Evolutionary conservation across 2,888 invertebrate genomes (phyloP).

Genomic region (Melanargia galathea): DNA sequence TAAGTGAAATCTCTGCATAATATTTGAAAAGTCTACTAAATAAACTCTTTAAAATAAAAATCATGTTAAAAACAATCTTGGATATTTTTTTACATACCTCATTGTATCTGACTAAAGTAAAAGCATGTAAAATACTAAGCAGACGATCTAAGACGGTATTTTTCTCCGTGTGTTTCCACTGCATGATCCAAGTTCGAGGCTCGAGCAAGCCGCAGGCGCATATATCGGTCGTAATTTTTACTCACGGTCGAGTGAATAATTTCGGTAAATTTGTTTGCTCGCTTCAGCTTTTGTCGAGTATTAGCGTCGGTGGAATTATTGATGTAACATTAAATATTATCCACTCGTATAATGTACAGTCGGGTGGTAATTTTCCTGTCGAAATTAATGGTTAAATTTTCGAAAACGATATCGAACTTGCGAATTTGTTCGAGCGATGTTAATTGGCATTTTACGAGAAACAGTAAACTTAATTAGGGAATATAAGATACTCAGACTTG

Average conservation of each 20-base stretch:
- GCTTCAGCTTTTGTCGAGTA: conserved; percentile 68
- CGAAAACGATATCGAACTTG: conserved; percentile 26
- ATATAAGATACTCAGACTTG: conserved; percentile 4
- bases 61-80: too few relatives aligned
- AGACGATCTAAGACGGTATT: background rate
- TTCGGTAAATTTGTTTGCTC: conserved; percentile 79
- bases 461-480: conserved; percentile 27
- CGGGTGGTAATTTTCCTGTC: conserved; percentile 41
- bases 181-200: conserved; percentile 42
- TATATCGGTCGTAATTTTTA: conserved; percentile 62
- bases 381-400: conserved; percentile 32
- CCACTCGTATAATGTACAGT: conserved; percentile 43
- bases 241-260: conserved; percentile 68
- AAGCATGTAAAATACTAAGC: background rate
- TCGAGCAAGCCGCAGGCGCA: conserved; percentile 56
- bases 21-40: too few relatives aligned
- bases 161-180: conserved; percentile 35
- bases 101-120: too few relatives aligned
- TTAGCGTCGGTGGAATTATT: conserved; percentile 67
- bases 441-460: conserved; percentile 41
- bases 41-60: too few relatives aligned
- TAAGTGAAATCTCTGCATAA: too few relatives aligned
- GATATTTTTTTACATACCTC: too few relatives aligned
- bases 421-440: conserved; percentile 23
- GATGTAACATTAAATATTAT: conserved; percentile 67